Conservation (phyloP, 2,797 vertebrate species). For the Gallinago stenura region DNA sequence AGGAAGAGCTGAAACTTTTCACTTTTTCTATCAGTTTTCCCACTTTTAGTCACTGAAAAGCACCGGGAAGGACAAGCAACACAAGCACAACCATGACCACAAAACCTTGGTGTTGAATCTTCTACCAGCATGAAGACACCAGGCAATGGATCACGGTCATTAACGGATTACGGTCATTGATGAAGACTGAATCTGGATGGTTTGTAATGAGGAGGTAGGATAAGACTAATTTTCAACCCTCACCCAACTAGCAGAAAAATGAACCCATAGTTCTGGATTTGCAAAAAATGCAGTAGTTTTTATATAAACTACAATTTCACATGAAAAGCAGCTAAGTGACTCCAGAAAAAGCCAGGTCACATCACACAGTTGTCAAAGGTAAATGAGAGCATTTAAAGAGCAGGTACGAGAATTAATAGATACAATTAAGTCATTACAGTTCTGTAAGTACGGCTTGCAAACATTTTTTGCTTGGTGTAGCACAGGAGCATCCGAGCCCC, state of each 20-base stretch:
- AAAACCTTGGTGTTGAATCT: neutral
- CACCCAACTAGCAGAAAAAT: neutral
- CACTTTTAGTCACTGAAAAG: neutral
- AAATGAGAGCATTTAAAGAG: neutral
- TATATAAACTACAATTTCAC: neutral
- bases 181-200: neutral
- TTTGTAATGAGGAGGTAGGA: neutral
- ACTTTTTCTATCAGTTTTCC: neutral
- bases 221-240: no score
- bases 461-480: neutral
- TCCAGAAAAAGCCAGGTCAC: neutral
- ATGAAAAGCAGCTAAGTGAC: neutral
- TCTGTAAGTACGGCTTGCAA: neutral
- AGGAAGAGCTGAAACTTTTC: neutral
- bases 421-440: neutral
- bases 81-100: neutral
- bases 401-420: neutral
- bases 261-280: neutral
- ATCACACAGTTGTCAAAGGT: neutral
- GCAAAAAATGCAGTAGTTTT: neutral
- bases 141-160: rapidly evolving
- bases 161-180: neutral
- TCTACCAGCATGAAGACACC: neutral
- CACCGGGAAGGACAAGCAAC: neutral
- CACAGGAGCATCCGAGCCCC: neutral